Percentiles rank a stretch among this genome's conserved stretches.
Conservation (phyloP, 2,797 vertebrate genomes). For the Lindbergichthys nudifrons region DNA sequence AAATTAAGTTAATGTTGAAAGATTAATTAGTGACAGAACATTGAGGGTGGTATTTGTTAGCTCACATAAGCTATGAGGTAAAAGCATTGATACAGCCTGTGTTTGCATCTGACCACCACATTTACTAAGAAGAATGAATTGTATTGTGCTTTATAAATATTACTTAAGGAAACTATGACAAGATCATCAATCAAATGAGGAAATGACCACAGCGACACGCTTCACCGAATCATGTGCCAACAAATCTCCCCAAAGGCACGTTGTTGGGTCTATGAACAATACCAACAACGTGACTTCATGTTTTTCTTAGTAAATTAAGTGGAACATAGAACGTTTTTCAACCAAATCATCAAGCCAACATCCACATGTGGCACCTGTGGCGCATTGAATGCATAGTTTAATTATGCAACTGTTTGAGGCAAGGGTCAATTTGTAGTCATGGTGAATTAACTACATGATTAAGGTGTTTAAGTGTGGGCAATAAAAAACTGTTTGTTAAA, state of each 20-base stretch:
- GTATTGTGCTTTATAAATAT: slow-evolving; percentile 9
- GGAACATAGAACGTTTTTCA: not conserved
- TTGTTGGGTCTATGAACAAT: not conserved
- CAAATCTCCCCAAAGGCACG: not conserved
- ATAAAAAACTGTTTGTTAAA: slow-evolving; percentile 4
- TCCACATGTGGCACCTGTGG: not conserved
- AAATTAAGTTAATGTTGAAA: slow-evolving; percentile 7
- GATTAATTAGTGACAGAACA: slow-evolving; percentile 17
- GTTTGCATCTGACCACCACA: not conserved
- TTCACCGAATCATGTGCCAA: slow-evolving; percentile 8
- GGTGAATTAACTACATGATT: not conserved
- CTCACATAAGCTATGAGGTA: slow-evolving; percentile 10
- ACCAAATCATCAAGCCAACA: not conserved
- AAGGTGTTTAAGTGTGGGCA: not conserved
- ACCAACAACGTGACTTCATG: not conserved
- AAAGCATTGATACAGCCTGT: not conserved
- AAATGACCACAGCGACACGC: slow-evolving; percentile 22
- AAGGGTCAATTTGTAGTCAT: not conserved
- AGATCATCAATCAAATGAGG: not conserved
- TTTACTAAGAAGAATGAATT: slow-evolving; percentile 12
- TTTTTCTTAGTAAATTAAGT: not conserved
- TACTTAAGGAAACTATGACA: not conserved
- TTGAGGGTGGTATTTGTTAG: not conserved
- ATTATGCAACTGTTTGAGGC: not conserved
- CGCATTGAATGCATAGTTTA: slow-evolving; percentile 1